A percentile compares a stretch with the other conserved stretches of the same genome.
Evolutionary conservation across 2,797 vertebrate genomes (phyloP).

Genomic region (Cichlasoma orientale): DNA sequence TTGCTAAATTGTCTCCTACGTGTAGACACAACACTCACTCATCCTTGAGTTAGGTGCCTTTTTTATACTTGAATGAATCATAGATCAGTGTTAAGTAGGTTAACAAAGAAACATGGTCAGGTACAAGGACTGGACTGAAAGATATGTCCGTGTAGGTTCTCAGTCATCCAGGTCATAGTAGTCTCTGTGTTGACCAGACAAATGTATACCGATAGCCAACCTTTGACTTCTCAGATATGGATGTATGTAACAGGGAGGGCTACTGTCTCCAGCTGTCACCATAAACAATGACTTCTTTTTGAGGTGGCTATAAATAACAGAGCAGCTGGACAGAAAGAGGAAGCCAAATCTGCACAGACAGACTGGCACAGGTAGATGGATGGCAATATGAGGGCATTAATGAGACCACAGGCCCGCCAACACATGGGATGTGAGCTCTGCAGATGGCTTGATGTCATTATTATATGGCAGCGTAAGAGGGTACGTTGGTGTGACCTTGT

Average conservation of each 20-base stretch:
- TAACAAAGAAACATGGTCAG: not conserved
- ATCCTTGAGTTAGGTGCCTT: not conserved
- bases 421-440: conserved; percentile 46
- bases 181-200: not conserved
- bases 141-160: too few species aligned
- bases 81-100: not conserved
- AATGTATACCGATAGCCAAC: conserved; percentile 6
- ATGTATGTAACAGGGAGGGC: not conserved
- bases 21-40: not conserved
- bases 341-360: conserved; percentile 50
- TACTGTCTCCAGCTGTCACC: conserved; percentile 49
- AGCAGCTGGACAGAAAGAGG: conserved; percentile 61
- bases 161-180: too few species aligned
- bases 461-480: conserved; percentile 17
- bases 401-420: conserved; percentile 48
- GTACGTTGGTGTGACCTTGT: not conserved
- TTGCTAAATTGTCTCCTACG: not conserved
- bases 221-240: not conserved
- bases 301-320: conserved; percentile 62
- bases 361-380: conserved; percentile 59
- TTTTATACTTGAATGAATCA: not conserved
- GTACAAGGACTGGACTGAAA: not conserved
- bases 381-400: conserved; percentile 58
- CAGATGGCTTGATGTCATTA: conserved; percentile 66
- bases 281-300: conserved; percentile 36